These are phyloP conservation scores for Sardina pilchardus DNA, from an alignment of 2,113 vertebrate genomes.

Conservation along the genomic window DNA sequence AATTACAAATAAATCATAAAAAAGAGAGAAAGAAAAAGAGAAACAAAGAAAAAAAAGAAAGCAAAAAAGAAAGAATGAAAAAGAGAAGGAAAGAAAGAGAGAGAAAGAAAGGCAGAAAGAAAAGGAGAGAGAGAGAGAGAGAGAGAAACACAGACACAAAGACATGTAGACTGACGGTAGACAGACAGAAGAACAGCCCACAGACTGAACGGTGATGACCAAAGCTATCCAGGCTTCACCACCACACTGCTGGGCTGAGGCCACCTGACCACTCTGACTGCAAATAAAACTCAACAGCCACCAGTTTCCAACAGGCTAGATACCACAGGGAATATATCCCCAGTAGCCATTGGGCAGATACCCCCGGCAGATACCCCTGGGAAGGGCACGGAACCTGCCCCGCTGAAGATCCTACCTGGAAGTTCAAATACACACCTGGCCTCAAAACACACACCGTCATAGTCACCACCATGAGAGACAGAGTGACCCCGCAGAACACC, in stretches of 20 bases:
- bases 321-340: too few relatives aligned
- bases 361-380: too few relatives aligned
- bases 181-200: conserved; percentile 6
- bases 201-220: neutral
- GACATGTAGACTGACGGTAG: neutral
- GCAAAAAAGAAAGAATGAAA: neutral
- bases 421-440: too few relatives aligned
- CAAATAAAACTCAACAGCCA: too few relatives aligned
- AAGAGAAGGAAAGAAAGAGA: neutral
- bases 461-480: too few relatives aligned
- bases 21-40: neutral
- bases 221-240: neutral
- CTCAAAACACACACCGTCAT: neutral
- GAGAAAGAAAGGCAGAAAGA: neutral
- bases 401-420: too few relatives aligned
- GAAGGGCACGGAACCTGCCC: too few relatives aligned
- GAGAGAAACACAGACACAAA: neutral
- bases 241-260: neutral
- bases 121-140: neutral
- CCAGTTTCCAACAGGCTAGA: too few relatives aligned
- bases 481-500: too few relatives aligned
- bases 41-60: neutral
- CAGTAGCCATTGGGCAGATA: too few relatives aligned
- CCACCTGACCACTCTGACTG: neutral
- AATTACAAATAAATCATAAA: too few relatives aligned